Evolutionary conservation across 2,888 invertebrate genomes (phyloP).

Genomic region (Nematopogon swammerdamellus): DNA sequence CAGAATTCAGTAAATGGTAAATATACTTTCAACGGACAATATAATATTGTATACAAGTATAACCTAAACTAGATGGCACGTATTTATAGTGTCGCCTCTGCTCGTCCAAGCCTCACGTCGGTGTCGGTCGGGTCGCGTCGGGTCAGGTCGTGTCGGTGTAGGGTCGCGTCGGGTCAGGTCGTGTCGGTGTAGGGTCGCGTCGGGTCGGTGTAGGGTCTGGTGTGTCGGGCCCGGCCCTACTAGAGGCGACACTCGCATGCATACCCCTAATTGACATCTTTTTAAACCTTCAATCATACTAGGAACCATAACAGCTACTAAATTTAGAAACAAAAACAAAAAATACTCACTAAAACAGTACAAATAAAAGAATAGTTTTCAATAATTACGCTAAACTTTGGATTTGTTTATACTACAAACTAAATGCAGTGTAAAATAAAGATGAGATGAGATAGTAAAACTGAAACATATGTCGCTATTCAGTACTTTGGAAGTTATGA

Average conservation of each 20-base stretch:
- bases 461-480: conserved; percentile 39
- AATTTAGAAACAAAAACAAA: conserved; percentile 40
- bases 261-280: conserved; percentile 56
- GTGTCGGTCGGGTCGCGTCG: neutral
- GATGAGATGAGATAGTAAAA: conserved; percentile 31
- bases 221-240: neutral
- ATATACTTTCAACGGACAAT: conserved; percentile 58
- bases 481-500: conserved; percentile 52
- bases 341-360: conserved; percentile 18
- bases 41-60: conserved; percentile 59
- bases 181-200: no score
- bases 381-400: conserved; percentile 50
- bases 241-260: conserved; percentile 50
- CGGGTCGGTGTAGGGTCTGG: no score
- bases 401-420: conserved; percentile 51
- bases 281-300: conserved; percentile 50
- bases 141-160: neutral
- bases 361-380: conserved; percentile 11
- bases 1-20: conserved; percentile 59
- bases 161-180: no score
- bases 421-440: conserved; percentile 50
- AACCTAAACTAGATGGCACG: conserved; percentile 61
- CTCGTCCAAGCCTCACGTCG: conserved; percentile 22
- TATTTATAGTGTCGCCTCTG: conserved; percentile 52
- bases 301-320: conserved; percentile 58